Conservation (phyloP, 2,113 vertebrate genomes). For the Elachura formosa region DNA sequence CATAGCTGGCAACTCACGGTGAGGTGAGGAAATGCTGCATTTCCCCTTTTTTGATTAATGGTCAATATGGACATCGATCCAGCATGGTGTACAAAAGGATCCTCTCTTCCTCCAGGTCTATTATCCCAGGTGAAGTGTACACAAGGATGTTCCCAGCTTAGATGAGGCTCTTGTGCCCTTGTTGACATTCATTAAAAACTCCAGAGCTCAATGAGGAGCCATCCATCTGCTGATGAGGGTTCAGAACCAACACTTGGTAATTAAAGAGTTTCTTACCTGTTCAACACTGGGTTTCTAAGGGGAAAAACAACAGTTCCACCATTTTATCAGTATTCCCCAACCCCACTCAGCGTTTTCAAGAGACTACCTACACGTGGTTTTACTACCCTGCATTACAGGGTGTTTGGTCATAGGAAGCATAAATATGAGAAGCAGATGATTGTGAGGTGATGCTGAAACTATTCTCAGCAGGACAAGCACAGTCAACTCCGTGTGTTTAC, state of each 20-base stretch:
- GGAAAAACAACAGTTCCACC: not conserved
- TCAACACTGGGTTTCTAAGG: not conserved
- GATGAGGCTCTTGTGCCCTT: not conserved
- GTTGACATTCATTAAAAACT: not conserved
- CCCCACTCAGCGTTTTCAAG: not conserved
- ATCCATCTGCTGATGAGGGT: not conserved
- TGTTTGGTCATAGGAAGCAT: rapidly evolving
- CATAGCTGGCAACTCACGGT: not conserved
- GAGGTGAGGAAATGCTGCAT: not conserved
- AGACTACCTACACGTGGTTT: not conserved
- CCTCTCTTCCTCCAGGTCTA: not conserved
- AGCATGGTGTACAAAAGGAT: not conserved
- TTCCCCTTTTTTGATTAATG: not conserved
- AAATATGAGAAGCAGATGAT: not conserved
- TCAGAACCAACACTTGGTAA: not conserved
- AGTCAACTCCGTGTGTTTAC: not conserved
- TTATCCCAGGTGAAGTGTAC: not conserved
- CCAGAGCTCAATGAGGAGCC: not conserved
- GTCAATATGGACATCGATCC: not conserved
- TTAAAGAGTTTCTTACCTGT: not conserved
- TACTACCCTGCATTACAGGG: not conserved
- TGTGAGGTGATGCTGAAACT: not conserved
- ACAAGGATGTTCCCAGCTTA: not conserved
- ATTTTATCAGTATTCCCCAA: not conserved
- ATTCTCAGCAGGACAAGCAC: not conserved